Conservation (phyloP, 2,888 invertebrate species). For the Biston betularia region DNA sequence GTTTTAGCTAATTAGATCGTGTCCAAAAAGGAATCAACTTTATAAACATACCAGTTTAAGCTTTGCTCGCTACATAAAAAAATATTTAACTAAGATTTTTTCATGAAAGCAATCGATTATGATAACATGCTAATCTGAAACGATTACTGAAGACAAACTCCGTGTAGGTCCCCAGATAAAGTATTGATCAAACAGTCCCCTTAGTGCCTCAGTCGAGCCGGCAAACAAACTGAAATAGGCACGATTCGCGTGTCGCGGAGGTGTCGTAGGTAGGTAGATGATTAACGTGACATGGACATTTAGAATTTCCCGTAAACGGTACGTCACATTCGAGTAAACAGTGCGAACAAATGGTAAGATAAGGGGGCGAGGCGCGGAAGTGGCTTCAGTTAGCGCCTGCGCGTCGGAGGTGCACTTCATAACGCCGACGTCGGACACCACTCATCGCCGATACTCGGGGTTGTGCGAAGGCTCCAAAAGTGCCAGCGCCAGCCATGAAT, state of each 20-base stretch:
- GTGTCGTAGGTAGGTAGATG: slow-evolving; percentile 29
- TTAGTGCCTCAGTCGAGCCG: slow-evolving; percentile 26
- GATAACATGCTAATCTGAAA: slow-evolving; percentile 13
- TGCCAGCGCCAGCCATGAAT: slow-evolving; percentile 62
- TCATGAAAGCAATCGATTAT: slow-evolving; percentile 7
- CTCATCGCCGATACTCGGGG: slow-evolving; percentile 44
- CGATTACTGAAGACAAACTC: slow-evolving; percentile 19
- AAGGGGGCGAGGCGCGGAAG: slow-evolving; percentile 60
- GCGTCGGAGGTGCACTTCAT: slow-evolving; percentile 60
- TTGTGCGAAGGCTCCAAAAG: slow-evolving; percentile 27
- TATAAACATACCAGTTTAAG: neutral
- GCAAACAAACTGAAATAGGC: slow-evolving; percentile 34
- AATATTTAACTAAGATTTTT: neutral
- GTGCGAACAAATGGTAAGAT: slow-evolving; percentile 66
- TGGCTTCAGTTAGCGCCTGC: slow-evolving; percentile 76
- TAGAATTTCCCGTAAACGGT: slow-evolving; percentile 56
- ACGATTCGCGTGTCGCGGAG: slow-evolving; percentile 31
- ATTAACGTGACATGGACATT: slow-evolving; percentile 49
- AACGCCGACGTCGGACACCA: slow-evolving; percentile 57
- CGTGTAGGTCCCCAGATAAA: slow-evolving; percentile 20
- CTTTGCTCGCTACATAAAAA: neutral
- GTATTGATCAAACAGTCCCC: slow-evolving; percentile 31
- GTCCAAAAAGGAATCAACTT: neutral
- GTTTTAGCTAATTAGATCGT: neutral
- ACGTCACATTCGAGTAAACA: slow-evolving; percentile 71